Conservation (phyloP, 2,797 vertebrate species). For the Pyrrhura leucotis region DNA sequence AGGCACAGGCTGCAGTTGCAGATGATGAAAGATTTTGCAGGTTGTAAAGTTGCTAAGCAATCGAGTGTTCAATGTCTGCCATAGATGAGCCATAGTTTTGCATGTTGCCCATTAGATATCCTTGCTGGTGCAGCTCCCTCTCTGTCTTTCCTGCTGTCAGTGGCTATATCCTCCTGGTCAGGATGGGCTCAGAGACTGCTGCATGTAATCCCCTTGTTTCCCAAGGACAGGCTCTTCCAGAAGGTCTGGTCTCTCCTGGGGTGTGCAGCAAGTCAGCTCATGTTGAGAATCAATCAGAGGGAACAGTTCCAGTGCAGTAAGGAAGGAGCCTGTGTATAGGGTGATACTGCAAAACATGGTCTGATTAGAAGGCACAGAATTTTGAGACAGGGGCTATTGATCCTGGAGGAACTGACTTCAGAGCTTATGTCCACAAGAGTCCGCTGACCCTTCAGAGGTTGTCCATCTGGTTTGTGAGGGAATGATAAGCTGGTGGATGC, state of each 20-base stretch:
- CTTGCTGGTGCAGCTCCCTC: not conserved
- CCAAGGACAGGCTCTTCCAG: not conserved
- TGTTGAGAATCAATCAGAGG: not conserved
- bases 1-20: not conserved
- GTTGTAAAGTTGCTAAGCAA: not conserved
- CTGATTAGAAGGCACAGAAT: not conserved
- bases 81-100: not conserved
- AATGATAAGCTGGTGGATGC: not conserved
- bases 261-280: not conserved
- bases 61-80: not conserved
- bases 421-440: not conserved
- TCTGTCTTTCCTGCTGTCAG: not conserved
- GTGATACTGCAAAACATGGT: not conserved
- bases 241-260: rapidly evolving
- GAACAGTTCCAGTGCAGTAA: not conserved
- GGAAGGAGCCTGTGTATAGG: not conserved
- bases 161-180: not conserved
- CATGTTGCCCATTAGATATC: not conserved
- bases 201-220: not conserved
- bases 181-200: not conserved
- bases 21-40: not conserved
- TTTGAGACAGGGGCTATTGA: not conserved
- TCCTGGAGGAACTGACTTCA: not conserved
- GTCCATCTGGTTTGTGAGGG: not conserved
- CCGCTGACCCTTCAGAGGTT: not conserved